Evolutionary conservation across 2,888 invertebrate genomes (phyloP), one percentile per base, ranked within the genome.

Genomic region (Neuroscelio doddi): DNA sequence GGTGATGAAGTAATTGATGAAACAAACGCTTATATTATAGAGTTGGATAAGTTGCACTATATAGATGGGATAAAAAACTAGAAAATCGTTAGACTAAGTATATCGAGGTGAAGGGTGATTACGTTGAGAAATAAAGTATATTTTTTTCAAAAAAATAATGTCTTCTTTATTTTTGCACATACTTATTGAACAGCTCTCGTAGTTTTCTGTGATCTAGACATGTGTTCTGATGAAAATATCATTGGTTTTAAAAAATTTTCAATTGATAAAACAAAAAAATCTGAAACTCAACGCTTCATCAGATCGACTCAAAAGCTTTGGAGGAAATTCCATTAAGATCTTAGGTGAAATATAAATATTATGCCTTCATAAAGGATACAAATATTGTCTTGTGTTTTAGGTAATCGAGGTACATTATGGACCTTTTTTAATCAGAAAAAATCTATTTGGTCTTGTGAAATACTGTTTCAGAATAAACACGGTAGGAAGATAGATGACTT

Each of bases 131-230:
- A n/a, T n/a, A n/a, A n/a, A n/a, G n/a, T n/a, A n/a, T n/a, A n/a
- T n/a, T n/a, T n/a, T n/a, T n/a, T n/a, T n/a, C n/a, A n/a, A n/a
- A n/a, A n/a, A n/a, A n/a, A n/a, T n/a, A n/a, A n/a, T n/a, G n/a
- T n/a, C n/a, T n/a, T n/a, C n/a, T n/a, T n/a, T n/a, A n/a, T n/a
- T n/a, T n/a, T n/a, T n/a, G n/a, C n/a, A n/a, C n/a, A n/a, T n/a
- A n/a, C n/a, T n/a, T n/a, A n/a, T n/a, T n/a, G n/a, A n/a, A n/a
- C n/a, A n/a, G n/a, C n/a, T n/a, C n/a, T n/a, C n/a, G n/a, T 5
- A n/a, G 36, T 53, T 1, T 10, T 8, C 4, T 53, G 52, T 44
- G 52, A 53, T 12, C 29, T 53, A 8, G 52, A 53, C 14, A 44
- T 44, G 0, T 32, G 52, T 26, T 44, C 44, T 5, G 44, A 53